Conservation (phyloP, 2,113 vertebrate genomes). For the Chloroceryle aenea region DNA sequence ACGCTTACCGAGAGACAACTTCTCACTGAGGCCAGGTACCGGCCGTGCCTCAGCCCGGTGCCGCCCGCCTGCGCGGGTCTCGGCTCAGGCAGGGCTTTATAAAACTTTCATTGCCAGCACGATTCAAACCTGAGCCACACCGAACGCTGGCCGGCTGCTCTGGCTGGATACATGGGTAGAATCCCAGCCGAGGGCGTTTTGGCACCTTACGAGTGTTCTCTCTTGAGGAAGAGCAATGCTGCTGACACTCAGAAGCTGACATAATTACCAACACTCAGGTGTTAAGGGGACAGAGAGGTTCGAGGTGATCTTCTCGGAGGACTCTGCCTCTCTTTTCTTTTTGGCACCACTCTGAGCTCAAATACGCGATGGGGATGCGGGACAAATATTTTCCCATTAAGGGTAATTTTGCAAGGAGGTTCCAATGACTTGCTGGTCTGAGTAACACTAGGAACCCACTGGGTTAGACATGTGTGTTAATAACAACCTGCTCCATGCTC, state of each 20-base stretch:
- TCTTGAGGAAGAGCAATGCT: background rate
- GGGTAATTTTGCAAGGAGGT: background rate
- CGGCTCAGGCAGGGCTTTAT: background rate
- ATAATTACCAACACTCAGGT: background rate
- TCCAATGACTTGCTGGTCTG: background rate
- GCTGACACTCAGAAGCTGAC: background rate
- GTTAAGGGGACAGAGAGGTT: background rate
- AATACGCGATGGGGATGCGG: background rate
- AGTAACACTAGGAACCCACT: background rate
- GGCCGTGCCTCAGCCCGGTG: background rate
- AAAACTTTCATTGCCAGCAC: background rate
- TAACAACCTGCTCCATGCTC: background rate
- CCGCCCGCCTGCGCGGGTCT: background rate
- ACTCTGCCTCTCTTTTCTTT: background rate
- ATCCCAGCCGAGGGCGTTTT: background rate
- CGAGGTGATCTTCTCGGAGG: background rate
- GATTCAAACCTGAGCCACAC: fast-evolving
- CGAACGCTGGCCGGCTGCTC: background rate
- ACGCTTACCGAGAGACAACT: background rate
- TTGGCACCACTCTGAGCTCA: background rate
- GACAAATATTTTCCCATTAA: background rate
- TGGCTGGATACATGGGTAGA: background rate
- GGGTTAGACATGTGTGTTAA: background rate
- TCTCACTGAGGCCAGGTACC: fast-evolving
- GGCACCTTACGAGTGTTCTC: background rate